A percentile compares a stretch with the other conserved stretches of the same genome.
Conservation (phyloP, 2,113 vertebrate genomes). For the Bucco capensis region DNA sequence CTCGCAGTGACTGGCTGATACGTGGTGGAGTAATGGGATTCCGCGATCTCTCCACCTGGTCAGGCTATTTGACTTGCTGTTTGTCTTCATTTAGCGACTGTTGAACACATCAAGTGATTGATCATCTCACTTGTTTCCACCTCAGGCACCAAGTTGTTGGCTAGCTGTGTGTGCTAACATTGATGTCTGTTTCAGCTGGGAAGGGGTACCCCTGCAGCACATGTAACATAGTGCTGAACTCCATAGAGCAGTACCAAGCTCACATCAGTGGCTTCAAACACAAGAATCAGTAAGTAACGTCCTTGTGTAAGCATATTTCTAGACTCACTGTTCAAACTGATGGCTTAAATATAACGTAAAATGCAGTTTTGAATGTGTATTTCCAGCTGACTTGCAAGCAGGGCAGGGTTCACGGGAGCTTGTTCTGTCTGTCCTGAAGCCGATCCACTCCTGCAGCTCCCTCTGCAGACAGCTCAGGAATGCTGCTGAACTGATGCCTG, state of each 20-base stretch:
- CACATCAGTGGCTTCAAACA: constrained; percentile 97
- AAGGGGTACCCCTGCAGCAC: constrained; percentile 91
- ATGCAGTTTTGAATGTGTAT: background rate
- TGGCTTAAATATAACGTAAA: background rate
- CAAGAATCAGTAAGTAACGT: constrained; percentile 91
- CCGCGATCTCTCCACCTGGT: background rate
- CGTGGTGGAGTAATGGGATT: background rate
- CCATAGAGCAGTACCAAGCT: constrained; percentile 96
- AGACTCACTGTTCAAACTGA: background rate
- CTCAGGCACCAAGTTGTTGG: background rate
- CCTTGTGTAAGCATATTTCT: background rate
- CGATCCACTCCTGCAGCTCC: background rate
- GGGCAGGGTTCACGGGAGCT: background rate
- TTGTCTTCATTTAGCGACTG: background rate
- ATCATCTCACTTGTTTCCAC: constrained; percentile 14
- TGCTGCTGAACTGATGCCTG: background rate
- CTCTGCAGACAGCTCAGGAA: constrained; percentile 9
- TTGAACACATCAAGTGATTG: background rate
- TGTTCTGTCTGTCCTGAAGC: background rate
- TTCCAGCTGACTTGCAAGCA: background rate
- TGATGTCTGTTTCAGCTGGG: constrained; percentile 79
- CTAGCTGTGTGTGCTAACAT: constrained; percentile 42
- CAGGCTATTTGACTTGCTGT: background rate
- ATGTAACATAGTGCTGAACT: constrained; percentile 95
- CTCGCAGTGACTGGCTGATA: background rate